Percentiles rank a stretch among this genome's conserved stretches.
These are phyloP conservation scores for Dryadula phaetusa DNA, from an alignment of 2,888 invertebrate genomes.

Conservation along the genomic window DNA sequence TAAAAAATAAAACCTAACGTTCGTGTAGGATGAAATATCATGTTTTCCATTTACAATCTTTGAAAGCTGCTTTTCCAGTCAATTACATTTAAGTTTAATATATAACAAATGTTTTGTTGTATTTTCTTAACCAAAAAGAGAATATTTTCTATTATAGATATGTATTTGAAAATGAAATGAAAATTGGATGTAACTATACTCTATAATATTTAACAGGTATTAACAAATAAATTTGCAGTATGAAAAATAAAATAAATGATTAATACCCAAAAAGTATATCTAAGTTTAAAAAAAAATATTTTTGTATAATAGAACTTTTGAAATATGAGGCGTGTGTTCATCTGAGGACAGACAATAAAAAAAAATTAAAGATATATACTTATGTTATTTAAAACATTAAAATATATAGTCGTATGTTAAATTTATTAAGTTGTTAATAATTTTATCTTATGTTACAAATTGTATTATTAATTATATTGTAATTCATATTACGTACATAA, in stretches of 20 bases:
- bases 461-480: not conserved
- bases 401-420: conserved; percentile 41
- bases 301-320: conserved; percentile 31
- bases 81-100: not conserved
- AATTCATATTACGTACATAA: conserved; percentile 9
- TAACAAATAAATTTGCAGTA: not conserved
- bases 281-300: conserved; percentile 29
- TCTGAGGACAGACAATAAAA: conserved; percentile 64
- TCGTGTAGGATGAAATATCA: not conserved
- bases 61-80: not conserved
- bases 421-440: not conserved
- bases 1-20: too few relatives aligned
- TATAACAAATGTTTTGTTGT: not conserved
- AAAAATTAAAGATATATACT: conserved; percentile 44
- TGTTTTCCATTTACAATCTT: not conserved
- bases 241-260: not conserved
- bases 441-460: not conserved
- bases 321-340: conserved; percentile 58
- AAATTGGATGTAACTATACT: not conserved
- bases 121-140: not conserved
- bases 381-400: conserved; percentile 50
- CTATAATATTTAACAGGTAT: not conserved
- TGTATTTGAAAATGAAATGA: too few relatives aligned
- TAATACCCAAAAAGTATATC: not conserved
- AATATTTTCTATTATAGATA: not conserved